phyloP scores from a whole-genome alignment of 2,888 invertebrate species.

The Glyphotaelius pellucidus region DNA sequence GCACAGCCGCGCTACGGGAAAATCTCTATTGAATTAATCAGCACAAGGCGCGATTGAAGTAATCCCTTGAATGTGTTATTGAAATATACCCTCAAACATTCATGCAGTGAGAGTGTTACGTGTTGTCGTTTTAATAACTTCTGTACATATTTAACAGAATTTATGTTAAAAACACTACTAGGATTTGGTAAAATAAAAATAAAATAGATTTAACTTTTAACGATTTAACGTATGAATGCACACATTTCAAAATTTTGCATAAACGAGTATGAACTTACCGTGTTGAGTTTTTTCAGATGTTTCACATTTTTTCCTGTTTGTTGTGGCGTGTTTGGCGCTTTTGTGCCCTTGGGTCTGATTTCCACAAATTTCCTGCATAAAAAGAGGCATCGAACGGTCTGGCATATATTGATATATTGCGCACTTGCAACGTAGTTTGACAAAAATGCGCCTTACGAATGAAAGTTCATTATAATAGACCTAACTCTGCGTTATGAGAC shows the following conservation, averaged over 20 bases:
- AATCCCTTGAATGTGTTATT: constrained; percentile 7
- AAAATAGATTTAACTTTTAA: too few relatives aligned
- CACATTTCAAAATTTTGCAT: background rate
- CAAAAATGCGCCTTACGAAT: too few relatives aligned
- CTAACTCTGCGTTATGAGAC: too few relatives aligned
- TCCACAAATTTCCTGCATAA: background rate
- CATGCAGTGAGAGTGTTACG: background rate
- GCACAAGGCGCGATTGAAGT: background rate
- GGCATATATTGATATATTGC: too few relatives aligned
- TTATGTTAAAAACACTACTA: background rate
- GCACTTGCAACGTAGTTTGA: too few relatives aligned
- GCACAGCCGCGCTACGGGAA: constrained; percentile 37
- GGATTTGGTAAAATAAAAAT: background rate
- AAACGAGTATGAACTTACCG: background rate
- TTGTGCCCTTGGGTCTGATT: background rate
- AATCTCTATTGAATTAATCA: constrained; percentile 30
- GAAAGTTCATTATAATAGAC: too few relatives aligned
- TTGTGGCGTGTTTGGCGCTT: background rate
- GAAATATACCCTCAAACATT: constrained; percentile 3
- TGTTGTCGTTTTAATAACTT: background rate
- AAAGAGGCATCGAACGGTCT: too few relatives aligned
- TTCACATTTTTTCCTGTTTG: too few relatives aligned
- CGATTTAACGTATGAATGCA: too few relatives aligned
- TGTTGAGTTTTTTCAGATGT: too few relatives aligned
- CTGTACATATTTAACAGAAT: background rate